phyloP scores from a whole-genome alignment of 1,140 invertebrate genomes.

The Monochamus saltuarius region DNA sequence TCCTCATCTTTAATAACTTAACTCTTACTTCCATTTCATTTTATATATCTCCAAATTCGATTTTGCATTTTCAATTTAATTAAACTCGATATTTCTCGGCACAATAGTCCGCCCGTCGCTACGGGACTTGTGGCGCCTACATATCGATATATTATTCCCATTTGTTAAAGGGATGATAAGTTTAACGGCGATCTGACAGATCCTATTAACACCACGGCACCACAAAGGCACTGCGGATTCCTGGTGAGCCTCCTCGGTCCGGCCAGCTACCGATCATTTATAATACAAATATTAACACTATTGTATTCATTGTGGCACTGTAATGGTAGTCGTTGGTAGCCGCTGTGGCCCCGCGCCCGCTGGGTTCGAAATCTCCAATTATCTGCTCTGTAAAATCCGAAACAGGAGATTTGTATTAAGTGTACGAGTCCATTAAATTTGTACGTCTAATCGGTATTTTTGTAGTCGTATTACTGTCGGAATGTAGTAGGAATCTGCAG shows the following conservation, averaged over 20 bases:
- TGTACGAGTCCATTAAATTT: too few species aligned
- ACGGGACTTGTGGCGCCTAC: conserved; percentile 37
- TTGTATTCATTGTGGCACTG: conserved; percentile 26
- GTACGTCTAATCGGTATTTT: too few species aligned
- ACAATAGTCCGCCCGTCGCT: background rate
- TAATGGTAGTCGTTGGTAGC: conserved; percentile 28
- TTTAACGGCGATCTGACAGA: conserved; percentile 41
- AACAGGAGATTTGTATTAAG: too few species aligned
- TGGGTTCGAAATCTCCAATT: too few species aligned
- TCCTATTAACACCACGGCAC: conserved; percentile 42
- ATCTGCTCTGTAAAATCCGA: too few species aligned
- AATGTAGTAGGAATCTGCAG: too few species aligned
- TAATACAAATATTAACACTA: conserved; percentile 46
- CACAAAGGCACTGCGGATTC: conserved; percentile 35
- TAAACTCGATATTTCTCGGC: too few species aligned
- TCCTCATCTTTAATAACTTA: background rate
- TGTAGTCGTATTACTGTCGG: too few species aligned
- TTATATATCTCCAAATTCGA: background rate
- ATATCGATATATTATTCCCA: conserved; percentile 43
- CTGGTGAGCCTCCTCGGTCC: conserved; percentile 27
- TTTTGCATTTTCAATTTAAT: too few species aligned
- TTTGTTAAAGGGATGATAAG: conserved; percentile 36
- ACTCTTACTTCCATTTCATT: background rate
- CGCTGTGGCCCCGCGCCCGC: background rate
- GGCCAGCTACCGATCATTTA: conserved; percentile 44